phyloP scores from a whole-genome alignment of 2,113 vertebrate species.

The Epinephelus fuscoguttatus region DNA sequence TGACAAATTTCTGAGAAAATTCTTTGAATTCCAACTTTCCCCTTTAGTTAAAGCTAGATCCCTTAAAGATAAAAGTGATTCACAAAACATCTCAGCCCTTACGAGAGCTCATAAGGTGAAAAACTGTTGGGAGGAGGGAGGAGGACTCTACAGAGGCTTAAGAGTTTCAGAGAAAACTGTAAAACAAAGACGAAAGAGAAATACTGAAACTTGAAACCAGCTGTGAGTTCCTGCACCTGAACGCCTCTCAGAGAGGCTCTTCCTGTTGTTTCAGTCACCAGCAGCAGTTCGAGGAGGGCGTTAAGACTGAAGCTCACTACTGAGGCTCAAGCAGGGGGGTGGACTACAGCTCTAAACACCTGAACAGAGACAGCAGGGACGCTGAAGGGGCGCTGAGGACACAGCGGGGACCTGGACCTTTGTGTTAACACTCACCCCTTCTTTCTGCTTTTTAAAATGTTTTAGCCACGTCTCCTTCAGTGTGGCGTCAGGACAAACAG shows the following conservation, averaged over 20 bases:
- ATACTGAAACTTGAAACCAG: too few species aligned
- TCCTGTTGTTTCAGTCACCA: not conserved
- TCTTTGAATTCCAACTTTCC: too few species aligned
- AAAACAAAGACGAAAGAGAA: too few species aligned
- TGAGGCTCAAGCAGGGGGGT: conserved; percentile 30
- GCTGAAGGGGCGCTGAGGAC: conserved; percentile 24
- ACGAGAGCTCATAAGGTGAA: too few species aligned
- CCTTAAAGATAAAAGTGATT: too few species aligned
- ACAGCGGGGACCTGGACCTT: conserved; percentile 27
- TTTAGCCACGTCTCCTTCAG: conserved; percentile 87
- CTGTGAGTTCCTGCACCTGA: not conserved
- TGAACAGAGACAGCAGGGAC: conserved; percentile 8
- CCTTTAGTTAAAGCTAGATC: too few species aligned
- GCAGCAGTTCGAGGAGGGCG: not conserved
- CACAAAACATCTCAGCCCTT: too few species aligned
- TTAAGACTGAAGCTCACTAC: conserved; percentile 4
- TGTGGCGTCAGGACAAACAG: conserved; percentile 36
- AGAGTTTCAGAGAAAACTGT: too few species aligned
- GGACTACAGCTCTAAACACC: conserved; percentile 27
- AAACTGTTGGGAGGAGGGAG: too few species aligned
- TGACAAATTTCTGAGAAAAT: too few species aligned
- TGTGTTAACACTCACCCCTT: conserved; percentile 83
- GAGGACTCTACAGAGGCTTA: too few species aligned
- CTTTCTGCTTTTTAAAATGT: conserved; percentile 85
- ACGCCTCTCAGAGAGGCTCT: not conserved